Base-by-base conservation (phyloP, 1,140 invertebrate genomes). In the Scaptomyza montana region DNA sequence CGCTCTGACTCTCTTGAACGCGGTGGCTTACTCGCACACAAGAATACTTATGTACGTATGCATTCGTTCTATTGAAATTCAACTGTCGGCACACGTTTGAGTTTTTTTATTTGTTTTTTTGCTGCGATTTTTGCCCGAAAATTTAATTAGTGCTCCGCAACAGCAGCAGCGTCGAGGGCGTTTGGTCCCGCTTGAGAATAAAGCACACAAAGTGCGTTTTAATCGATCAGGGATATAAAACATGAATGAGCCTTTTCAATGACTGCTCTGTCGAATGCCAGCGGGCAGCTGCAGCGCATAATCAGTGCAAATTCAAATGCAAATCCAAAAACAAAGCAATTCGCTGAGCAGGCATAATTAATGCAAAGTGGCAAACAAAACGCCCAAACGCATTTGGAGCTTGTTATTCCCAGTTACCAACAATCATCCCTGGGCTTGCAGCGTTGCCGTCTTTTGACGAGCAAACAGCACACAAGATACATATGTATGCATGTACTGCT, bases 361-460 rank as follows among this genome's bases (percentile, higher is more conserved):
- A 87, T 41, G 64, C 62, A 68, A 82, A 77, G 75, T 82, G 70
- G 74, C 81, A 80, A 86, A 86, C 78, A 86, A 80, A 86, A 75
- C 74, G 80, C 68, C 81, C 68, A 69, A 51, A 51, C 57, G 66
- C 60, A 62, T 82, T 69, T 77, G 47, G 54, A 74, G 63, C 43
- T 60, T 9, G 49, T 5, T 5, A 63, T 46, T 62, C 60, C 62
- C 30, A 55, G 12, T 16, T 43, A 49, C 21, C 3, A n/a, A 55
- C 46, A 46, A 49, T n/a, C 62, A 63, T 21, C 68, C 60, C 43
- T 36, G 41, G 39, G 19, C 36, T 21, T 21, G 25, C 49, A n/a
- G 36, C 55, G 10, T 47, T 43, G 39, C 39, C 39, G n/a, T 43
- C 39, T 5, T 43, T n/a, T 43, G 39, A 5, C 5, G 39, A 43